phyloP scores from a whole-genome alignment of 1,140 invertebrate genomes.

The Uloborus diversus region DNA sequence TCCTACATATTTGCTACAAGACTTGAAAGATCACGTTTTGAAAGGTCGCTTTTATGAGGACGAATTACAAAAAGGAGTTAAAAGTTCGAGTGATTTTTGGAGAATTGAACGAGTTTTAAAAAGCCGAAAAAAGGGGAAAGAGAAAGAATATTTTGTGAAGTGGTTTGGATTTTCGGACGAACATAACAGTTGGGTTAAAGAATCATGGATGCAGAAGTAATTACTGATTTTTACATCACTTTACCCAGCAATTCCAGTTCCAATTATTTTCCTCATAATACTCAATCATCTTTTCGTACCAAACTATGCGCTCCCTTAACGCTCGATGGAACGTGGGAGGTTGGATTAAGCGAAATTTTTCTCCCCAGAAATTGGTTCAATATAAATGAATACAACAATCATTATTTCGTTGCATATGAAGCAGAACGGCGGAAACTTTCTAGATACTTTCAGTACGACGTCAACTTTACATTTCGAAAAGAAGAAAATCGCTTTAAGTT shows the following conservation, averaged over 20 bases:
- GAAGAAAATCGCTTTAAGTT: no score
- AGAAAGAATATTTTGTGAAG: slow-evolving; percentile 40
- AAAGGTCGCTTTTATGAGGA: slow-evolving; percentile 41
- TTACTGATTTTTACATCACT: not conserved
- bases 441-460: no score
- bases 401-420: no score
- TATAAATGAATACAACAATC: no score
- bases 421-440: no score
- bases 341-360: slow-evolving; percentile 6
- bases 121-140: not conserved
- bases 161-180: slow-evolving; percentile 19
- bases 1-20: slow-evolving; percentile 34
- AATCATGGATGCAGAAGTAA: slow-evolving; percentile 4
- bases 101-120: slow-evolving; percentile 16
- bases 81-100: not conserved
- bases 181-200: slow-evolving; percentile 21
- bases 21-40: slow-evolving; percentile 10
- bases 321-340: not conserved
- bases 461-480: no score
- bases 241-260: not conserved
- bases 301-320: not conserved
- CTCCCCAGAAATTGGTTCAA: slow-evolving; percentile 27
- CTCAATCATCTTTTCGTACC: not conserved
- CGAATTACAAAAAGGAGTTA: slow-evolving; percentile 17
- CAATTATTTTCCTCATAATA: not conserved